Evolutionary conservation across 2,797 vertebrate genomes (phyloP).

Genomic region (Gymnothorax javanicus): DNA sequence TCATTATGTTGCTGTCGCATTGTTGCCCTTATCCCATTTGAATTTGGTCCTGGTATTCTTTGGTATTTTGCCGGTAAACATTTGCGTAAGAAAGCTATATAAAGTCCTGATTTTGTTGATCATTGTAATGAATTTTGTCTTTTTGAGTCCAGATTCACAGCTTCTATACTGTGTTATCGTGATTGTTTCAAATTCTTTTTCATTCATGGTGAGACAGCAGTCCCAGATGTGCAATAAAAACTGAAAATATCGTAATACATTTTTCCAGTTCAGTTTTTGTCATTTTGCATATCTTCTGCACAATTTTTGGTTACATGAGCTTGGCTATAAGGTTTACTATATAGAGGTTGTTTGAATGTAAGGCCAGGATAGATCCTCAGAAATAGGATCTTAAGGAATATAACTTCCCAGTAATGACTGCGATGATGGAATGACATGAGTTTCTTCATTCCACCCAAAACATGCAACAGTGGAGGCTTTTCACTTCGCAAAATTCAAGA

Average conservation of each 20-base stretch:
- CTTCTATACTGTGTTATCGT: not conserved
- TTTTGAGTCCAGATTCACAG: not conserved
- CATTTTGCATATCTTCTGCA: not conserved
- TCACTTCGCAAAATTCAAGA: constrained; percentile 61
- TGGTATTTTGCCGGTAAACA: not conserved
- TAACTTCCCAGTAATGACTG: not conserved
- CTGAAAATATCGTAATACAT: not conserved
- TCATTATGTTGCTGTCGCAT: not conserved
- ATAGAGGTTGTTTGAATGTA: constrained; percentile 54
- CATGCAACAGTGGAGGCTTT: not conserved
- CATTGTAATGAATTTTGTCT: not conserved
- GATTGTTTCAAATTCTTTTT: not conserved
- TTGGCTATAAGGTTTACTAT: constrained; percentile 61
- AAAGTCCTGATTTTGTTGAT: not conserved
- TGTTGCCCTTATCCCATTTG: not conserved
- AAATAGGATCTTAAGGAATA: not conserved
- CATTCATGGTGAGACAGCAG: not conserved
- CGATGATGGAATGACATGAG: no score
- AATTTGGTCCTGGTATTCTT: not conserved
- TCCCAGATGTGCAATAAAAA: not conserved
- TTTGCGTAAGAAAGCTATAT: not conserved
- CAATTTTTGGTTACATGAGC: not conserved
- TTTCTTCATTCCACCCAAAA: not conserved
- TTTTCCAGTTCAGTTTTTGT: not conserved
- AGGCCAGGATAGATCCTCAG: constrained; percentile 55